phyloP scores from a whole-genome alignment of 2,797 vertebrate species.

The Myripristis jacobus region DNA sequence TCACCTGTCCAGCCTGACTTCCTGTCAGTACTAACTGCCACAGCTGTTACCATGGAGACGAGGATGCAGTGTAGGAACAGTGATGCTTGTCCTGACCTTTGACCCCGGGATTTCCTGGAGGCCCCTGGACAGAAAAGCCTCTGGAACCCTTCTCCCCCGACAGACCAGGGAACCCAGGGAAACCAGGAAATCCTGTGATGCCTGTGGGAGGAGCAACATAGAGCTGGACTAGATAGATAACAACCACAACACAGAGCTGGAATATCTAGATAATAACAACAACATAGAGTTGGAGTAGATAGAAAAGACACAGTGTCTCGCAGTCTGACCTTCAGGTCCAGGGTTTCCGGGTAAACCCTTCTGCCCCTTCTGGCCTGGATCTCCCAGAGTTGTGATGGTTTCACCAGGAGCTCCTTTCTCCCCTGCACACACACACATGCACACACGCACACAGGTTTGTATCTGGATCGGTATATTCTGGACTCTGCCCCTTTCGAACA shows the following conservation, averaged over 20 bases:
- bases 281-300: not conserved
- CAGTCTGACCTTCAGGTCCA: constrained; percentile 74
- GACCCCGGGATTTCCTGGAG: constrained; percentile 69
- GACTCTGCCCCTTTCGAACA: too few species aligned
- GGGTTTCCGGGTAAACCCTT: constrained; percentile 69
- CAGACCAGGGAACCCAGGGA: constrained; percentile 66
- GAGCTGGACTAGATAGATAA: too few species aligned
- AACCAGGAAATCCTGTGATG: constrained; percentile 64
- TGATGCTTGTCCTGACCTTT: constrained; percentile 79
- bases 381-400: constrained; percentile 51
- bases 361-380: constrained; percentile 71
- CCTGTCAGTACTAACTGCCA: too few species aligned
- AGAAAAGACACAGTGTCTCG: too few species aligned
- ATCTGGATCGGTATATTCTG: too few species aligned
- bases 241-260: not conserved
- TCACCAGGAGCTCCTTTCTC: constrained; percentile 71
- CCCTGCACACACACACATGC: constrained; percentile 56
- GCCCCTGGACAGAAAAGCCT: constrained; percentile 71
- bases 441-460: not conserved
- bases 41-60: too few species aligned
- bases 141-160: constrained; percentile 72
- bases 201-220: constrained; percentile 63
- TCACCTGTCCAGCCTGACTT: too few species aligned
- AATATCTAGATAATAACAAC: not conserved
- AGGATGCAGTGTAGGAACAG: too few species aligned